These are phyloP conservation scores for Hypercompe scribonia DNA, from an alignment of 2,888 invertebrate genomes.

Conservation along the genomic window DNA sequence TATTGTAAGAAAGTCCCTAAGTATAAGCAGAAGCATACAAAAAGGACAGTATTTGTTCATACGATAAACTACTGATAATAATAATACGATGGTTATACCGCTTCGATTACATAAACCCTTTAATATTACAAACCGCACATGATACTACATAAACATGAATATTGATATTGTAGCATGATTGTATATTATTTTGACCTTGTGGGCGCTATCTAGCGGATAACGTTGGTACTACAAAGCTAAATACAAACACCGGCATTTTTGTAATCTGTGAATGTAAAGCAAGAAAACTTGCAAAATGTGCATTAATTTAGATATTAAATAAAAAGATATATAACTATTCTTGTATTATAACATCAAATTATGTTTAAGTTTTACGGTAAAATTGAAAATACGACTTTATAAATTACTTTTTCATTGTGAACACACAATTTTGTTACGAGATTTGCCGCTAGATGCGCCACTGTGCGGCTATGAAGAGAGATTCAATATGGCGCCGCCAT, in stretches of 20 bases:
- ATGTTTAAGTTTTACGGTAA: neutral
- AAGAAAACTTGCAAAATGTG: neutral
- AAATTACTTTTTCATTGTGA: slow-evolving; percentile 30
- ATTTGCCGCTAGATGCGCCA: slow-evolving; percentile 74
- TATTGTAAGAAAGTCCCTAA: neutral
- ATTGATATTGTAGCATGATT: slow-evolving; percentile 48
- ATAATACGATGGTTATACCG: slow-evolving; percentile 29
- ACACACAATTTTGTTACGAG: slow-evolving; percentile 58
- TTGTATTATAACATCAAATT: neutral
- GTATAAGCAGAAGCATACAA: neutral
- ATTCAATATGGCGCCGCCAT: slow-evolving; percentile 85
- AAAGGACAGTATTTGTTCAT: slow-evolving; percentile 5
- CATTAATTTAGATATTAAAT: neutral
- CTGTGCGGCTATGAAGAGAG: slow-evolving; percentile 66
- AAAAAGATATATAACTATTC: neutral
- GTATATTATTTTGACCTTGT: slow-evolving; percentile 47
- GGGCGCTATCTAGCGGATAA: slow-evolving; percentile 63
- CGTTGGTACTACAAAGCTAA: slow-evolving; percentile 38
- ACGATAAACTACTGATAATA: slow-evolving; percentile 28
- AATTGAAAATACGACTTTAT: neutral
- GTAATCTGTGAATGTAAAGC: slow-evolving; percentile 1
- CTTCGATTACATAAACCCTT: slow-evolving; percentile 46
- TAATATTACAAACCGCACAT: slow-evolving; percentile 38
- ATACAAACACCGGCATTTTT: slow-evolving; percentile 20
- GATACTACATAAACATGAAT: slow-evolving; percentile 49